Base-by-base conservation (phyloP, 2,113 vertebrate genomes). In the Ailurus styani region DNA sequence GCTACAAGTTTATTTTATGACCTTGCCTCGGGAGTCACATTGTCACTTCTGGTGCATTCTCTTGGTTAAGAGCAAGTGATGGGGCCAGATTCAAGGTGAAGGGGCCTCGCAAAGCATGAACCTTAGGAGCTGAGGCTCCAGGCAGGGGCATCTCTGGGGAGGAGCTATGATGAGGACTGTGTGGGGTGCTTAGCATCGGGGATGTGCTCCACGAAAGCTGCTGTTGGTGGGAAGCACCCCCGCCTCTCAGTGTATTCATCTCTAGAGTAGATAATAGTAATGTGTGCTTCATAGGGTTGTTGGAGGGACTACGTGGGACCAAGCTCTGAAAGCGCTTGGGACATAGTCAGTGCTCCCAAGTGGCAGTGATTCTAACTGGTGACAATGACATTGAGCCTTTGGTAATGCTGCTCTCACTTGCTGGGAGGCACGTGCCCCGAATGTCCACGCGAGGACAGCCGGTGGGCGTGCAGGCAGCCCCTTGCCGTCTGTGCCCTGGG, bases 151-250 rank as follows among this genome's bases (percentile, higher is more conserved):
- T 73, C 68, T 55, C 23, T 23, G 62, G 52, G 12, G 29, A 77
- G 11, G 1, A 1, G 70, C 25, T 37, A 1, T 42, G 37, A 10
- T 0, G 14, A 83, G 68, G 40, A 14, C 66, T 2, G 0, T 0
- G 1, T 6, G 72, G 47, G 66, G n/a, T 7, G 3, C 87, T 29
- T 37, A 40, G 34, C 85, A 10, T 40, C 10, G 27, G 45, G 60
- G 13, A 5, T 5, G 31, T 31, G 42, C 57, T 45, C 5, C 0
- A 5, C 9, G 14, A 5, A 0, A 9, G 31, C 1, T 25, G 31
- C 27, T 45, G 0, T 50, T 12, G 4, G 18, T 25, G 11, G 60
- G 37, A 21, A 13, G 27, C 17, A 6, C 7, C 40, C 29, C 42
- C 2, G 15, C 18, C 31, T n/a, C 55, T 40, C n/a, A 7, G 55